phyloP scores from a whole-genome alignment of 1,140 invertebrate species.

The Psix sp. region DNA sequence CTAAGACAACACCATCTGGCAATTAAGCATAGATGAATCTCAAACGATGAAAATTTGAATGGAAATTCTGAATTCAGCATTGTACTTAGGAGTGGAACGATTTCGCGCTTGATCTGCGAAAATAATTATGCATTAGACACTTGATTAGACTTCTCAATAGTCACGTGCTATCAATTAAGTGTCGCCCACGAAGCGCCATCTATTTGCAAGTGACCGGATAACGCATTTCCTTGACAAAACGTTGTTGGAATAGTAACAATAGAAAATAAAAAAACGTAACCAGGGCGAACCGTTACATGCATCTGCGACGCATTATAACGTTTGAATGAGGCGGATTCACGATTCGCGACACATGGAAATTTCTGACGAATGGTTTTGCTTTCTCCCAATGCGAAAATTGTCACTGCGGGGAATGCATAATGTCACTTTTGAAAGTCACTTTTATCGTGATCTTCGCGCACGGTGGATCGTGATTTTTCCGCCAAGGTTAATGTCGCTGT shows the following conservation, averaged over 20 bases:
- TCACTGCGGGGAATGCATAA: slow-evolving; percentile 32
- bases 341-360: slow-evolving; percentile 34
- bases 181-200: slow-evolving; percentile 19
- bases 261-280: slow-evolving; percentile 15
- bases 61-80: too few relatives aligned
- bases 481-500: slow-evolving; percentile 35
- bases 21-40: too few relatives aligned
- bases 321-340: slow-evolving; percentile 37
- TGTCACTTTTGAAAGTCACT: slow-evolving; percentile 29
- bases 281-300: slow-evolving; percentile 32
- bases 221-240: slow-evolving; percentile 32
- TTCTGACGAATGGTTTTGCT: slow-evolving; percentile 12
- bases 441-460: slow-evolving; percentile 23
- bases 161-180: slow-evolving; percentile 18
- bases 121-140: too few relatives aligned
- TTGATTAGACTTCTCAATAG: too few relatives aligned
- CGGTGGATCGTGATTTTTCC: slow-evolving; percentile 26
- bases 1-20: too few relatives aligned
- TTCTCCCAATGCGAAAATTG: slow-evolving; percentile 39
- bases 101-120: too few relatives aligned
- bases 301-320: slow-evolving; percentile 16
- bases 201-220: slow-evolving; percentile 27
- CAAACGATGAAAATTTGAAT: too few relatives aligned
- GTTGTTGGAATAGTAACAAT: slow-evolving; percentile 35
- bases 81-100: too few relatives aligned